Evolutionary conservation across 2,888 invertebrate genomes (phyloP), one percentile per base, ranked within the genome.

Genomic region (Lasius fuliginosus): DNA sequence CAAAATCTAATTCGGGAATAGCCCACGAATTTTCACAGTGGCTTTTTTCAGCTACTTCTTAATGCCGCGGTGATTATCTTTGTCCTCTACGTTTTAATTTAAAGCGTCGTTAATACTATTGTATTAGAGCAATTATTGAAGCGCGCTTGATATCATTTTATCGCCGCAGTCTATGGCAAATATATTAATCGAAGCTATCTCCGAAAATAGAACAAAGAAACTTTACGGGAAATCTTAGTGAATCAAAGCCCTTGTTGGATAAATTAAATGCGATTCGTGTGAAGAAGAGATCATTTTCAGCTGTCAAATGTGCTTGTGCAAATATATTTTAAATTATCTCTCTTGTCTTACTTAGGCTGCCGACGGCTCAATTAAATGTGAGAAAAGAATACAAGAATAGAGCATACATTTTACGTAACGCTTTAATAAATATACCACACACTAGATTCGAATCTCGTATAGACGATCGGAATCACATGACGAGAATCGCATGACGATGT

Each of bases 71-170:
- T 11, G 11, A 46, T 46, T 56, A 77, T 12, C 42, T 62, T 46
- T 18, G 12, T 71, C 4, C 5, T 46, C 15, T 33, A 79, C 49
- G 64, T 64, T 40, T 76, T 40, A 67, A 67, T 68, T 67, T 67
- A 67, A 77, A 8, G 27, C 18, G n/a, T 53, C 53, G 1, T 65
- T 53, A 65, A 58, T 18, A 11, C 15, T 30, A 27, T 9, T 9
- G 15, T 4, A 53, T 0, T 0, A 18, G 5, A 46, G 42, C 33
- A 79, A 79, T 79, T 79, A 60, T 40, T 30, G 12, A 30, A 15
- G n/a, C 23, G 3, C 9, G 18, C 9, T 67, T 40, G 23, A 40
- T 30, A 30, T 60, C 12, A 60, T 33, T 71, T n/a, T 33, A 36
- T 46, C 11, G 30, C 42, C 42, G 40, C 30, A 18, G 4, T 60